A percentile compares a stretch with the other conserved stretches of the same genome.
Conservation (phyloP, 2,113 vertebrate genomes). For the Caranx ignobilis region DNA sequence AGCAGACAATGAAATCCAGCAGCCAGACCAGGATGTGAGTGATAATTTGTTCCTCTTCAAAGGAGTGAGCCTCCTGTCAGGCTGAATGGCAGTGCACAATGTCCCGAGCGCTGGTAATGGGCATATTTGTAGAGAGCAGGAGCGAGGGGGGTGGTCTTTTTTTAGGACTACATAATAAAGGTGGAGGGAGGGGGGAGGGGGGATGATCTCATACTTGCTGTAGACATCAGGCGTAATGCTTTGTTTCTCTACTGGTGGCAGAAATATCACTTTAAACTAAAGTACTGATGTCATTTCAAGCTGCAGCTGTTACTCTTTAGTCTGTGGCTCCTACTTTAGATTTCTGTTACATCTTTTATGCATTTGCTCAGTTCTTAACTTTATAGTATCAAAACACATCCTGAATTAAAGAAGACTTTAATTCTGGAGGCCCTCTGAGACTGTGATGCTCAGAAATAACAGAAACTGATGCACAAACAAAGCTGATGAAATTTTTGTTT, state of each 20-base stretch:
- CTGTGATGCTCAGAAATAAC: too few species aligned
- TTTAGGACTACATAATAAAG: slow-evolving; percentile 61
- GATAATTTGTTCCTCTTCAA: slow-evolving; percentile 51
- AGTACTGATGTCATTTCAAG: background rate
- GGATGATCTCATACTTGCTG: slow-evolving; percentile 66
- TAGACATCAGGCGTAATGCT: slow-evolving; percentile 50
- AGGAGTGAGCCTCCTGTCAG: slow-evolving; percentile 37
- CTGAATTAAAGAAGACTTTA: too few species aligned
- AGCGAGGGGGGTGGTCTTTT: slow-evolving; percentile 14
- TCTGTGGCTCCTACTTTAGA: too few species aligned
- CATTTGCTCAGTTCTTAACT: too few species aligned
- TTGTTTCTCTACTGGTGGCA: slow-evolving; percentile 49
- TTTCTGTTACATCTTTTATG: too few species aligned
- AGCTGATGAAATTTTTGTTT: too few species aligned
- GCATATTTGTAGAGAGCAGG: slow-evolving; percentile 33
- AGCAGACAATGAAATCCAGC: slow-evolving; percentile 24
- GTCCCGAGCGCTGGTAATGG: slow-evolving; percentile 46
- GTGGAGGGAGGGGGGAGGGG: slow-evolving; percentile 36
- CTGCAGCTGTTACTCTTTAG: background rate
- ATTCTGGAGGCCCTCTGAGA: too few species aligned
- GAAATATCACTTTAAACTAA: slow-evolving; percentile 23
- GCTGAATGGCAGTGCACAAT: slow-evolving; percentile 19
- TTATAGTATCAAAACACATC: too few species aligned
- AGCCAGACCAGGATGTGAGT: slow-evolving; percentile 12
- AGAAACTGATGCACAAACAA: too few species aligned